Evolutionary conservation across 2,113 vertebrate genomes (phyloP).

Genomic region (Hemiprocne comata): DNA sequence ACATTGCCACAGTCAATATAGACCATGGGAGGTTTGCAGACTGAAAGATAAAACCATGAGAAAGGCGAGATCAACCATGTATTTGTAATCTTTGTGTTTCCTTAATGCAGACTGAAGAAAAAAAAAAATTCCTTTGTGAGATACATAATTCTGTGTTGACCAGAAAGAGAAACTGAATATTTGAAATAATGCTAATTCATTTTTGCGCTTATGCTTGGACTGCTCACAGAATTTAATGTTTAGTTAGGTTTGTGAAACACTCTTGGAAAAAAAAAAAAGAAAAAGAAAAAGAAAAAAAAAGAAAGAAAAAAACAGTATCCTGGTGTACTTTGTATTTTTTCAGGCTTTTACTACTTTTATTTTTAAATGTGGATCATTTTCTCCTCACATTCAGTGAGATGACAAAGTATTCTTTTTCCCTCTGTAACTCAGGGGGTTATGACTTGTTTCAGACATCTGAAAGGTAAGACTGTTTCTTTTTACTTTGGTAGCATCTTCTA

Average conservation of each 20-base stretch:
- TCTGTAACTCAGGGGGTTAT: background rate
- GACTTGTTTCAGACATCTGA: background rate
- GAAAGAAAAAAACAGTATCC: background rate
- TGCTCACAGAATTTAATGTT: background rate
- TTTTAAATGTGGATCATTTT: background rate
- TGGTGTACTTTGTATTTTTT: background rate
- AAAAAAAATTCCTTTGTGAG: background rate
- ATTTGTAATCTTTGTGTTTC: background rate
- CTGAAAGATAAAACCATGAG: slow-evolving; percentile 27
- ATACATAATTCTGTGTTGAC: background rate
- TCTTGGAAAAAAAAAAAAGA: background rate
- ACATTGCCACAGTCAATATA: slow-evolving; percentile 82
- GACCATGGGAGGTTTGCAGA: slow-evolving; percentile 82
- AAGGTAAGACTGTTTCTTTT: background rate
- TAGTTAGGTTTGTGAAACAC: background rate
- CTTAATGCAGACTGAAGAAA: background rate
- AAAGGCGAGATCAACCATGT: background rate
- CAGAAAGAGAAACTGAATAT: background rate
- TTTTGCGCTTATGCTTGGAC: background rate
- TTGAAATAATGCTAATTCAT: background rate
- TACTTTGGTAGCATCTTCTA: background rate
- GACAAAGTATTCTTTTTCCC: background rate
- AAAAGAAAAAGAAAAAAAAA: no score
- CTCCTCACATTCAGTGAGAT: background rate
- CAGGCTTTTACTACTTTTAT: background rate